Conservation (phyloP, 2,888 invertebrate genomes). For the Ectropis crepuscularia region DNA sequence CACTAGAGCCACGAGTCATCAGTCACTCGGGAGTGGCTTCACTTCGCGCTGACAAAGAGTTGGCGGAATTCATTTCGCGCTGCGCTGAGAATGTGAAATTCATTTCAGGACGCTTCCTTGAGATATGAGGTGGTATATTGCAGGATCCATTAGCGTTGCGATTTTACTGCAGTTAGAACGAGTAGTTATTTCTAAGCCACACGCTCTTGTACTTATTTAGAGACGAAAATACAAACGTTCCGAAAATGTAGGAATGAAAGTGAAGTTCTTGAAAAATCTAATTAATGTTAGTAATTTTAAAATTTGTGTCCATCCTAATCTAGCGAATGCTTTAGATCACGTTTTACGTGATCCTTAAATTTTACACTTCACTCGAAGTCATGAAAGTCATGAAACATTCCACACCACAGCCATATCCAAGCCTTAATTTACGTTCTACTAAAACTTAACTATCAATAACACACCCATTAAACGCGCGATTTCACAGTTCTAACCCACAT, state of each 20-base stretch:
- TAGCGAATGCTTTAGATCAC: neutral
- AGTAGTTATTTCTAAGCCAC: conserved; percentile 1
- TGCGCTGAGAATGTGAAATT: conserved; percentile 30
- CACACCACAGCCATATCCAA: conserved; percentile 11
- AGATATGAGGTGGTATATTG: conserved; percentile 31
- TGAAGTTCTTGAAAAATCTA: too few species aligned
- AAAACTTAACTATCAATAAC: conserved; percentile 28
- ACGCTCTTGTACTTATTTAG: too few species aligned
- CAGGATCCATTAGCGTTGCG: conserved; percentile 25
- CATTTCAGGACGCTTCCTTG: conserved; percentile 24
- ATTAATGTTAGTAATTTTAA: too few species aligned
- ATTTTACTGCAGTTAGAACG: conserved; percentile 13
- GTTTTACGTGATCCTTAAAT: conserved; percentile 10
- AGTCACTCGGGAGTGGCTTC: conserved; percentile 38
- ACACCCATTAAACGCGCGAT: conserved; percentile 16
- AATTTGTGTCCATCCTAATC: too few species aligned
- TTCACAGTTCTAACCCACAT: conserved; percentile 19
- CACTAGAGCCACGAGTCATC: conserved; percentile 38
- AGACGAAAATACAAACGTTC: too few species aligned
- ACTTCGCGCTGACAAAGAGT: conserved; percentile 40
- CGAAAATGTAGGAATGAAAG: too few species aligned
- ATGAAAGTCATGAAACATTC: conserved; percentile 21
- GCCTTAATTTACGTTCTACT: conserved; percentile 23
- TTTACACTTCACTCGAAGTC: conserved; percentile 14
- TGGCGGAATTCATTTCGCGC: conserved; percentile 38